Evolutionary conservation across 2,888 invertebrate species (phyloP).

Genomic region (Apodemia duryi): DNA sequence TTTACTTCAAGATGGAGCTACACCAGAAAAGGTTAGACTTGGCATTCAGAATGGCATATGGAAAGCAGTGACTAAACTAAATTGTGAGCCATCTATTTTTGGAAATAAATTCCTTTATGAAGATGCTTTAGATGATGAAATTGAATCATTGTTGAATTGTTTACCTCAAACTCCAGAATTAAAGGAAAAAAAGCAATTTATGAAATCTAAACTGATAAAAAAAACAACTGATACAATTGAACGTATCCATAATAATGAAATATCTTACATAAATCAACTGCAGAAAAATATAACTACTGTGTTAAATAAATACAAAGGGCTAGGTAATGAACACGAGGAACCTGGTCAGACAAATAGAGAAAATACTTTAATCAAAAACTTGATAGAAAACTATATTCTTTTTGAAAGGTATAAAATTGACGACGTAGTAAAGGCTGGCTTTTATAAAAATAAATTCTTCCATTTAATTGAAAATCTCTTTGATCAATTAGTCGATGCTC

Average conservation of each 20-base stretch:
- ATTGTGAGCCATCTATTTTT: constrained; percentile 43
- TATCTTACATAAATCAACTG: constrained; percentile 47
- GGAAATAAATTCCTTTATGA: constrained; percentile 47
- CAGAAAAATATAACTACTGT: constrained; percentile 40
- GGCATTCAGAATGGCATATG: constrained; percentile 49
- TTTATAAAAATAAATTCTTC: background rate
- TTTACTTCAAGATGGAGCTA: constrained; percentile 9
- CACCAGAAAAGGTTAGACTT: constrained; percentile 41
- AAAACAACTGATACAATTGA: constrained; percentile 44
- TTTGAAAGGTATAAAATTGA: constrained; percentile 1
- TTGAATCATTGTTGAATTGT: constrained; percentile 47
- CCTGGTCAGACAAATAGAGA: constrained; percentile 22
- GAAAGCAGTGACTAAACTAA: constrained; percentile 48
- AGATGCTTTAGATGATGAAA: constrained; percentile 53
- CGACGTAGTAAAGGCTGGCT: background rate
- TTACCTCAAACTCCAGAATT: constrained; percentile 49
- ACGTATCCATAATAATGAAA: constrained; percentile 32
- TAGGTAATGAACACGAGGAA: constrained; percentile 29
- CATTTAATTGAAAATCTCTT: background rate
- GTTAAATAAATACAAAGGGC: constrained; percentile 33
- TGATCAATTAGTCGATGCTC: background rate
- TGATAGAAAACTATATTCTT: background rate
- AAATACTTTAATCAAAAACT: background rate
- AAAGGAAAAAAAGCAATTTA: constrained; percentile 34
- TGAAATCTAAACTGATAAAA: constrained; percentile 49